Evolutionary conservation across 2,797 vertebrate species (phyloP).

Genomic region (Pangasius sanitwongsei): DNA sequence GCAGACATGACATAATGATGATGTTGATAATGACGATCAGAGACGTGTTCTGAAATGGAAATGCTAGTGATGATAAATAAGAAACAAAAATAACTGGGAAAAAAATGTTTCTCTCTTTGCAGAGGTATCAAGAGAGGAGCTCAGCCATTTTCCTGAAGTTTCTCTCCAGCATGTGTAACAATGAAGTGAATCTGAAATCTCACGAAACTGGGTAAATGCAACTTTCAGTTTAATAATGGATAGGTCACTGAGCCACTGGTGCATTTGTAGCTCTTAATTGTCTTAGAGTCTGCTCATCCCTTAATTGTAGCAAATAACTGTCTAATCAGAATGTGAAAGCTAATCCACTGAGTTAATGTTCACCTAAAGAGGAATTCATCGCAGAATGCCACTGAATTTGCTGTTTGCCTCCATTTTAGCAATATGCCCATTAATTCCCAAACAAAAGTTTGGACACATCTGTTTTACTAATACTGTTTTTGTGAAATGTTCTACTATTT

Average conservation of each 20-base stretch:
- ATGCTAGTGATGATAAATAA: neutral
- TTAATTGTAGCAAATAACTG: neutral
- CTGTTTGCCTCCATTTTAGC: neutral
- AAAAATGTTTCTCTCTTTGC: constrained; percentile 23
- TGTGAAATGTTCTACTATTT: neutral
- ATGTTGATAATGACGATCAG: neutral
- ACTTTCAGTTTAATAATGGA: neutral
- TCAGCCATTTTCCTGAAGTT: constrained; percentile 46
- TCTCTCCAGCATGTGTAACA: constrained; percentile 50
- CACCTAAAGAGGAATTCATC: neutral
- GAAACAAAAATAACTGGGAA: neutral
- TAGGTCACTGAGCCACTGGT: neutral
- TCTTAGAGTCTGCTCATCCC: too few relatives aligned
- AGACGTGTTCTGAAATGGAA: neutral
- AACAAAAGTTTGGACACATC: neutral
- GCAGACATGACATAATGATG: neutral
- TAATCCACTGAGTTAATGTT: neutral
- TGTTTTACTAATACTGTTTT: neutral
- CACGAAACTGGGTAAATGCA: constrained; percentile 52
- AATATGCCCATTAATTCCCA: neutral
- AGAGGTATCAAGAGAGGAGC: constrained; percentile 43
- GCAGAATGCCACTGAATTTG: neutral
- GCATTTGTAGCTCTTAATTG: neutral
- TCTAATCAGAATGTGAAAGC: neutral
- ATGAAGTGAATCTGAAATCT: constrained; percentile 48